Evolutionary conservation across 2,113 vertebrate species (phyloP).

Genomic region (Neotragus moschatus): DNA sequence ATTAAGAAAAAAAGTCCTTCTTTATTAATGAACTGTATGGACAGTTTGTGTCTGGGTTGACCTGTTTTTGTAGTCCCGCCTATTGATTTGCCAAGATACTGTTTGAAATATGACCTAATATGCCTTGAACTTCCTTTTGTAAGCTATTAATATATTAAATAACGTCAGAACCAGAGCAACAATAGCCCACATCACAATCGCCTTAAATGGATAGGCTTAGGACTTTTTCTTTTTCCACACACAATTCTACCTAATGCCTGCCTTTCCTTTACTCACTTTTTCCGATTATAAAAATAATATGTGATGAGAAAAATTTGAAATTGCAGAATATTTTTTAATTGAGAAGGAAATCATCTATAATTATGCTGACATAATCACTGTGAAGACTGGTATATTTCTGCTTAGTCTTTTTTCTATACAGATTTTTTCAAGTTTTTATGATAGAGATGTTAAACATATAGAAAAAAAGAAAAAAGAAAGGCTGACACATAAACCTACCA

Average conservation of each 20-base stretch:
- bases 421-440: not conserved
- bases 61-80: not conserved
- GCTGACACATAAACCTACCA: not conserved
- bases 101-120: constrained; percentile 38
- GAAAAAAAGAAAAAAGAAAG: not conserved
- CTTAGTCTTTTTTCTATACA: not conserved
- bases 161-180: not conserved
- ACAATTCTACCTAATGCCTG: not conserved
- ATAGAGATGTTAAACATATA: not conserved
- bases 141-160: constrained; percentile 25
- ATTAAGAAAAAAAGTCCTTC: not conserved
- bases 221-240: not conserved
- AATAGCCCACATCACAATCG: not conserved
- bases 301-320: not conserved
- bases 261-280: constrained; percentile 1
- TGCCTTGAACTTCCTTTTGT: constrained; percentile 14
- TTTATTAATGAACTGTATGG: not conserved
- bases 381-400: not conserved
- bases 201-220: not conserved
- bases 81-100: constrained; percentile 25
- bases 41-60: not conserved
- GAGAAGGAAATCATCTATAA: not conserved
- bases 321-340: not conserved
- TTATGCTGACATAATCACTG: not conserved
- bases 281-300: constrained; percentile 8